Base-by-base conservation (phyloP, 2,113 vertebrate genomes). In the Lynx canadensis region DNA sequence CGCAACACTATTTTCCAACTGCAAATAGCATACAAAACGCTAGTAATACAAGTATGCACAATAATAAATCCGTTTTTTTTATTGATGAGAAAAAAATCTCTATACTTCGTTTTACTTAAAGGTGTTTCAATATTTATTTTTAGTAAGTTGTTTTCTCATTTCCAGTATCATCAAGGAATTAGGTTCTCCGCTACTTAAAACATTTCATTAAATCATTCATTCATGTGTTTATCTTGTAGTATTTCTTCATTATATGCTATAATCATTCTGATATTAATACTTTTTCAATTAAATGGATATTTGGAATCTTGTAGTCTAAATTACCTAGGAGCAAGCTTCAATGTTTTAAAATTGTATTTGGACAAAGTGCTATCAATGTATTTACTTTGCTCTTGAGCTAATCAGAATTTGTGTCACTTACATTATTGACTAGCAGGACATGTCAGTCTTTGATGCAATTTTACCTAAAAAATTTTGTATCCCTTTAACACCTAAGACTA, bases 341-440 rank as follows among this genome's bases (percentile, higher is more conserved):
- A 19, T 25, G 94, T 85, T 88, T 66, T 60, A 14, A 48, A 38
- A 85, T 41, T 66, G 5, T 74, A 78, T 91, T 91, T 97, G 60
- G 18, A 97, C 55, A 87, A 94, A 96, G 63, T n/a, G 38, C 38
- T 83, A 71, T 18, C 85, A 69, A 91, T 93, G 86, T 76, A 96
- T 69, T 91, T 96, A 45, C 13, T 79, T 97, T 92, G 48, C 12
- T 91, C 76, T 66, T 78, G 63, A 89, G 66, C 5, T 79, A 86
- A 89, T 91, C 50, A 89, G 29, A 90, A 93, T 33, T 76, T 90
- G n/a, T 86, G 27, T 94, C 57, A 76, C 25, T 94, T 95, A 89
- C 1, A 57, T 66, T 38, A 45, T 63, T 84, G n/a, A 97, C 57
- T 21, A 71, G 13, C 18, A 52, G 31, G n/a, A 74, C 27, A 66